Evolutionary conservation across 2,113 vertebrate genomes (phyloP), one percentile per base, ranked within the genome.

Genomic region (Odontesthes bonariensis): DNA sequence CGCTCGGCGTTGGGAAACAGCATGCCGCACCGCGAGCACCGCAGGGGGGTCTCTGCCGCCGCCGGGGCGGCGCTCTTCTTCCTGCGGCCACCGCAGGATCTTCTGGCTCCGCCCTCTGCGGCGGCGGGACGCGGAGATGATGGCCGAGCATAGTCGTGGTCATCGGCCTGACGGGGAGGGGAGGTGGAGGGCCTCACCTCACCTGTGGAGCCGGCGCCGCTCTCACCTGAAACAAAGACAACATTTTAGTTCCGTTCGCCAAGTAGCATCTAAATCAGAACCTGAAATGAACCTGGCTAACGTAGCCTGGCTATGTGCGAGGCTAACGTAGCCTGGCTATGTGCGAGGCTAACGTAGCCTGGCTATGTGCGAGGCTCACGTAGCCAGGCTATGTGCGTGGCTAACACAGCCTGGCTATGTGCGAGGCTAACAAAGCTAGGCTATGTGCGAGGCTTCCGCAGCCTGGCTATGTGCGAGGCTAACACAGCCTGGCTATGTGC

Each of bases 1-100:
- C 78, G 73, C 60, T 89, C 51, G 0, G 66, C 0, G 20, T 51
- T 89, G 7, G 75, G 88, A 53, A 89, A 86, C 75, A 89, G 6
- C 85, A 64, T 86, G 55, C 12, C 33, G 1, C 88, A 89, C 58
- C 10, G 54, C 0, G 19, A 35, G 22, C 88, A 89, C 31, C 1
- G 44, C 0, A 49, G 49, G 51, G 5, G 69, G 31, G 8, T 14
- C 0, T 73, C 67, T 16, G 32, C 2, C 6, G 5, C 0, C 0
- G 0, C 0, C 1, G 16, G 0, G 0, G 0, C 3, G 2, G 6
- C 42, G 40, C 40, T 44, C 13, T 44, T 0, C 6, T 7, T 59
- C 46, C 7, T 59, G 0, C 3, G 5, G 2, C 62, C 4, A 8
- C 0, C 0, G 0, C 1, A 22, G 16, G 0, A 23, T n/a, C 40